Conservation (phyloP, 2,888 invertebrate genomes). For the Andrena chrysosceles region DNA sequence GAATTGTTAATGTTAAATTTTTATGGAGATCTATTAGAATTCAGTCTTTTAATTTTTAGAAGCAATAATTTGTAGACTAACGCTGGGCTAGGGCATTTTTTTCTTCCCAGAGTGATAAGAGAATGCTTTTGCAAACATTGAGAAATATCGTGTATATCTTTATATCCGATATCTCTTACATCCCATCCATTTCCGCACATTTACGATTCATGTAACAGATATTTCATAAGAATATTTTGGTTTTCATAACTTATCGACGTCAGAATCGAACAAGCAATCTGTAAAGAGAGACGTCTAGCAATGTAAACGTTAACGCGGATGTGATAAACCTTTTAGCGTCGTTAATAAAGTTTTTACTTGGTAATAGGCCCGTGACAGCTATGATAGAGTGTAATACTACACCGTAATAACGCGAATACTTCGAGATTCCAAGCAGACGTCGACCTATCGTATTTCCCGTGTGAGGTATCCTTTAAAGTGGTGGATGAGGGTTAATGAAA, state of each 20-base stretch:
- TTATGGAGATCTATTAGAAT: too few relatives aligned
- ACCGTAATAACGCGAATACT: slow-evolving; percentile 28
- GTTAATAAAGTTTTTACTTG: slow-evolving; percentile 46
- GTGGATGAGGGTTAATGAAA: slow-evolving; percentile 20
- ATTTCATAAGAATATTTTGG: too few relatives aligned
- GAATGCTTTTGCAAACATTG: too few relatives aligned
- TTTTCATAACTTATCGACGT: neutral
- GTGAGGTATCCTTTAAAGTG: slow-evolving; percentile 17
- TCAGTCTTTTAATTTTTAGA: too few relatives aligned
- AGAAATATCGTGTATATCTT: too few relatives aligned
- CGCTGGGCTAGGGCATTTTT: too few relatives aligned
- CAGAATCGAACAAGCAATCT: neutral
- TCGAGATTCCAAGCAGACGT: slow-evolving; percentile 23
- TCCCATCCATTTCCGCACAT: neutral
- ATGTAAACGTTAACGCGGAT: neutral
- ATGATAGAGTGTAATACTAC: slow-evolving; percentile 48
- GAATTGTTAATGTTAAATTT: too few relatives aligned
- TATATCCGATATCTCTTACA: too few relatives aligned
- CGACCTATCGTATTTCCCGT: slow-evolving; percentile 40
- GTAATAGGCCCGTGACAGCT: slow-evolving; percentile 39
- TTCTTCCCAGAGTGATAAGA: too few relatives aligned
- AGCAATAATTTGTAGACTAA: too few relatives aligned
- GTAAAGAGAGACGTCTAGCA: neutral
- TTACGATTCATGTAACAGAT: neutral
- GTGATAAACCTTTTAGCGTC: slow-evolving; percentile 22